These are phyloP conservation scores for Tipula confusa DNA, from an alignment of 2,888 invertebrate genomes.

Conservation along the genomic window DNA sequence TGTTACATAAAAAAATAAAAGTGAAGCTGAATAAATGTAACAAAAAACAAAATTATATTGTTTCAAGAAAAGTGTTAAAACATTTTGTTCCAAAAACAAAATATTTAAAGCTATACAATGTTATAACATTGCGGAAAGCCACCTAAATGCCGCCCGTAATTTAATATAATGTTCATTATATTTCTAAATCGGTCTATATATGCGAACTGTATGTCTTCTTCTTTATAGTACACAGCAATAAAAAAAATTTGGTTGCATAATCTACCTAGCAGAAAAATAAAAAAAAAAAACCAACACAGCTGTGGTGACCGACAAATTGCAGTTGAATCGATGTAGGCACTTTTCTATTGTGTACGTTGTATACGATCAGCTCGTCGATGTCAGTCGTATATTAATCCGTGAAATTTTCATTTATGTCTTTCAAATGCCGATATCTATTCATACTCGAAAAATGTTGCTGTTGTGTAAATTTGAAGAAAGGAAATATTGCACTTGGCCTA, in stretches of 20 bases:
- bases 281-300: too few relatives aligned
- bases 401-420: too few relatives aligned
- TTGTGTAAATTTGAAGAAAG: background rate
- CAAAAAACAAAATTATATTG: background rate
- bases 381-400: too few relatives aligned
- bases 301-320: too few relatives aligned
- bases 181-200: background rate
- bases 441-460: background rate
- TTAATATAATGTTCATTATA: background rate
- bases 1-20: background rate
- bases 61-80: background rate
- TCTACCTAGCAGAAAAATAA: too few relatives aligned
- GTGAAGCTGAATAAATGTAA: background rate
- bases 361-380: too few relatives aligned
- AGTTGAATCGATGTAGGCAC: background rate
- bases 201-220: background rate
- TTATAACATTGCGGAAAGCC: background rate
- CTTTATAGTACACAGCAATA: too few relatives aligned
- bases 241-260: too few relatives aligned
- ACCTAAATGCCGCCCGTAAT: background rate
- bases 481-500: background rate
- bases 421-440: background rate
- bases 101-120: background rate
- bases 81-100: background rate
- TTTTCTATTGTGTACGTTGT: too few relatives aligned